Evolutionary conservation across 2,888 invertebrate species (phyloP).

Genomic region (Tetragonisca angustula): DNA sequence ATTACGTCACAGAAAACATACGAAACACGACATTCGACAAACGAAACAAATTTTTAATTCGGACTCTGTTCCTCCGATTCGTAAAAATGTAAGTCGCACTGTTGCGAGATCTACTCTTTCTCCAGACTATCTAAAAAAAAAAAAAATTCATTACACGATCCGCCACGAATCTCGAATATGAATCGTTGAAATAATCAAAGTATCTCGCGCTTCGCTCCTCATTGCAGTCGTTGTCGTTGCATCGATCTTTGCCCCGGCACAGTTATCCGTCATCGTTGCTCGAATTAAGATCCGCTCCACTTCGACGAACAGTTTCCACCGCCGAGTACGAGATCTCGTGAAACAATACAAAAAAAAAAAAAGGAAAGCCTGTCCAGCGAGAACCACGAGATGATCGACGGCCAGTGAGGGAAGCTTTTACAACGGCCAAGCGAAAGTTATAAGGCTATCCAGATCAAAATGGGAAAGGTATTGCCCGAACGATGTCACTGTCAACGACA

Average conservation of each 20-base stretch:
- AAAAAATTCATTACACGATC: not conserved
- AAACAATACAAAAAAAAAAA: not conserved
- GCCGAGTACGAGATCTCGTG: not conserved
- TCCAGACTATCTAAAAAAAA: not conserved
- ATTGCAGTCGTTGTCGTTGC: not conserved
- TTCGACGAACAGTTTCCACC: not conserved
- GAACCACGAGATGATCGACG: conserved; percentile 25
- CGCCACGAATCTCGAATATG: not conserved
- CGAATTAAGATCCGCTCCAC: conserved; percentile 35
- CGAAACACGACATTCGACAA: too few species aligned
- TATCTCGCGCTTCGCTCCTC: not conserved
- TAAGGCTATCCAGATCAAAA: conserved; percentile 31
- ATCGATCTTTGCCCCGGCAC: conserved; percentile 19
- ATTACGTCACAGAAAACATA: too few species aligned
- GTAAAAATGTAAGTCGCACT: not conserved
- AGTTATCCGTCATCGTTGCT: not conserved
- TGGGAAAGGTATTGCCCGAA: conserved; percentile 43
- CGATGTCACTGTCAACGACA: not conserved
- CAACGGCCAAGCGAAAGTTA: not conserved
- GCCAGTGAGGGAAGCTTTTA: conserved; percentile 8
- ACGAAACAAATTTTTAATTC: too few species aligned
- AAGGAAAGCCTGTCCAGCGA: conserved; percentile 15
- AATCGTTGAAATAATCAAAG: not conserved
- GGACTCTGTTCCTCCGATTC: too few species aligned
- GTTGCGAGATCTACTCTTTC: not conserved